Base-by-base conservation (phyloP, 2,888 invertebrate species). In the Nemotelus nigrinus region DNA sequence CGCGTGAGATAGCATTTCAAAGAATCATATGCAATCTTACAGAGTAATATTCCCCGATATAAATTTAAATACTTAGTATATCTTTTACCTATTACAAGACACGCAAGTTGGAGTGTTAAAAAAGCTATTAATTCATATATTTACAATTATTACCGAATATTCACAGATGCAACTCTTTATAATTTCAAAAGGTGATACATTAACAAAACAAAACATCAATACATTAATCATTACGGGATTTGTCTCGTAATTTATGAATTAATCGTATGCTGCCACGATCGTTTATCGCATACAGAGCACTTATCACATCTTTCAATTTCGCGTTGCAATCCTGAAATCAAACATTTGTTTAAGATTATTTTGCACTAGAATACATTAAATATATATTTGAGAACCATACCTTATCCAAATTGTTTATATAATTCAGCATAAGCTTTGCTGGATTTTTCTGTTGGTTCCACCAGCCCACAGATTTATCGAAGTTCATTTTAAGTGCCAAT, bases 361-460 rank as follows among this genome's bases (percentile, higher is more conserved):
- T 25, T 25, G 25, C 25, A 25, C 25, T 25, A 25, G 25, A 25
- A 25, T 25, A 57, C 1, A 57, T 57, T 57, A 57, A 57, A 57
- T 57, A 7, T 50, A 57, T 57, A 43, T 45, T 4, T 4, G 45
- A 10, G 39, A 25, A 47, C 39, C 50, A n/a, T 48, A 74, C 74
- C 74, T 41, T 74, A 6, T 45, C 48, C 63, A 60, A 60, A 60
- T 74, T 74, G 60, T 74, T 74, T 47, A 90, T 84, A 78, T 90
- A 89, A 63, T 87, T 87, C 0, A 93, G 86, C 81, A 93, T 87
- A 1, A 88, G 88, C 77, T 87, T 85, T 0, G 92, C 88, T 57
- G 90, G 90, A 81, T 89, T 89, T 70, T 84, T 84, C 4, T 88
- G 85, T 65, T 85, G 84, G 53, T 85, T 85, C 84, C 90, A 89